Evolutionary conservation across 2,888 invertebrate genomes (phyloP).

Genomic region (Philereme transversata): DNA sequence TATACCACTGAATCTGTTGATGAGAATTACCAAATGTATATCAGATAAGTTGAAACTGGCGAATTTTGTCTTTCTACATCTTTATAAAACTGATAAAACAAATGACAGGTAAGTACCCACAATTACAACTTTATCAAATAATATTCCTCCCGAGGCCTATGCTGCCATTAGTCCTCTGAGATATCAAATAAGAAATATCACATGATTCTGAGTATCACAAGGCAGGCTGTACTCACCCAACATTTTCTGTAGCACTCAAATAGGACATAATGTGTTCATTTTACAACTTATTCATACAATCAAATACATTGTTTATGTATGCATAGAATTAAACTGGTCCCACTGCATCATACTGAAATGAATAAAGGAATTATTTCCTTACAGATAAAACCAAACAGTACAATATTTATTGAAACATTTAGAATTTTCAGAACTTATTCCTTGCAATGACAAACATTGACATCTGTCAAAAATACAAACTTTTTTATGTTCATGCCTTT

Average conservation of each 20-base stretch:
- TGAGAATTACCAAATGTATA: background rate
- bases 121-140: too few species aligned
- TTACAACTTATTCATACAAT: slow-evolving; percentile 69
- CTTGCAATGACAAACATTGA: slow-evolving; percentile 65
- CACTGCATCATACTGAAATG: slow-evolving; percentile 71
- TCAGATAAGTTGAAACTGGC: too few species aligned
- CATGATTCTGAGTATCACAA: background rate
- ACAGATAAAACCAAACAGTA: slow-evolving; percentile 35
- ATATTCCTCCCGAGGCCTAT: too few species aligned
- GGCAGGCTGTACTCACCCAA: slow-evolving; percentile 66
- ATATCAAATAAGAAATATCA: background rate
- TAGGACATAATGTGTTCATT: slow-evolving; percentile 82
- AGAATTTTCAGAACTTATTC: slow-evolving; percentile 53
- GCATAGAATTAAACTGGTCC: slow-evolving; percentile 66
- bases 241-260: slow-evolving; percentile 82
- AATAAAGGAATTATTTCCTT: slow-evolving; percentile 30
- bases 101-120: too few species aligned
- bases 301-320: slow-evolving; percentile 57
- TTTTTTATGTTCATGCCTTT: slow-evolving; percentile 36
- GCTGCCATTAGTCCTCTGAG: too few species aligned
- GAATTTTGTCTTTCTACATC: too few species aligned
- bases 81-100: too few species aligned
- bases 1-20: slow-evolving; percentile 75
- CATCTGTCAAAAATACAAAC: slow-evolving; percentile 65
- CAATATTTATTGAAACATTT: slow-evolving; percentile 46